Percentiles rank a stretch among this genome's conserved stretches.
These are phyloP conservation scores for Thalassoma bifasciatum DNA, from an alignment of 2,113 vertebrate genomes.

Conservation along the genomic window DNA sequence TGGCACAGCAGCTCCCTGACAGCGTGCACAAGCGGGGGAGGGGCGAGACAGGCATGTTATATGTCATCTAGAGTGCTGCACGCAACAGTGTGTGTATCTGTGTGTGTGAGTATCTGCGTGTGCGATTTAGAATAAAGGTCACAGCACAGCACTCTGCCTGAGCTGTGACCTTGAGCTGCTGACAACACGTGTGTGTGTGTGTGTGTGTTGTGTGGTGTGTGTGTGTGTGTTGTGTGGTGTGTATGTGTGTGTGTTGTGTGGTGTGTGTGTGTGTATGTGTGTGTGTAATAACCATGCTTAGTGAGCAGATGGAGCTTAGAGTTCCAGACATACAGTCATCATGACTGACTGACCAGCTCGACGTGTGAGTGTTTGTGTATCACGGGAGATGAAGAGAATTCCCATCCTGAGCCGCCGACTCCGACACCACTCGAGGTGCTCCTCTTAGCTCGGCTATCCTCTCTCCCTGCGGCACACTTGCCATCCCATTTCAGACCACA, in stretches of 20 bases:
- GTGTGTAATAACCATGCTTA: conserved; percentile 80
- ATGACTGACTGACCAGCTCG: conserved; percentile 74
- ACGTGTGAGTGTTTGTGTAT: conserved; percentile 57
- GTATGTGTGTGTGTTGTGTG: conserved; percentile 9
- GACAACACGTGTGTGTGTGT: conserved; percentile 36
- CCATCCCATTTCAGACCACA: conserved; percentile 56
- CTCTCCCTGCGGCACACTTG: conserved; percentile 63
- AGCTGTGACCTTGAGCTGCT: conserved; percentile 79
- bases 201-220: conserved; percentile 14
- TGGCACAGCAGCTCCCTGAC: conserved; percentile 43
- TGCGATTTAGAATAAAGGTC: conserved; percentile 80
- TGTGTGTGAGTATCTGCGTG: conserved; percentile 21
- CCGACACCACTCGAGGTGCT: conserved; percentile 13
- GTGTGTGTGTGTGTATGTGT: conserved; percentile 39
- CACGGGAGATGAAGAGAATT: conserved; percentile 46
- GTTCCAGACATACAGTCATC: conserved; percentile 80
- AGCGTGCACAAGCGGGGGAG: conserved; percentile 50
- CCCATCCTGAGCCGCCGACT: conserved; percentile 7
- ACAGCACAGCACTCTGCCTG: conserved; percentile 67
- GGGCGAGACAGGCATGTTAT: conserved; percentile 68
- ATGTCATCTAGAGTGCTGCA: conserved; percentile 74
- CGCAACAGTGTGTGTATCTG: conserved; percentile 55
- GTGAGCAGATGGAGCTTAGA: conserved; percentile 81
- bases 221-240: conserved; percentile 34
- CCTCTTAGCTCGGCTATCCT: conserved; percentile 48